Percentiles rank a stretch among this genome's conserved stretches.
phyloP scores from a whole-genome alignment of 2,113 vertebrate genomes.

The Entelurus aequoreus region DNA sequence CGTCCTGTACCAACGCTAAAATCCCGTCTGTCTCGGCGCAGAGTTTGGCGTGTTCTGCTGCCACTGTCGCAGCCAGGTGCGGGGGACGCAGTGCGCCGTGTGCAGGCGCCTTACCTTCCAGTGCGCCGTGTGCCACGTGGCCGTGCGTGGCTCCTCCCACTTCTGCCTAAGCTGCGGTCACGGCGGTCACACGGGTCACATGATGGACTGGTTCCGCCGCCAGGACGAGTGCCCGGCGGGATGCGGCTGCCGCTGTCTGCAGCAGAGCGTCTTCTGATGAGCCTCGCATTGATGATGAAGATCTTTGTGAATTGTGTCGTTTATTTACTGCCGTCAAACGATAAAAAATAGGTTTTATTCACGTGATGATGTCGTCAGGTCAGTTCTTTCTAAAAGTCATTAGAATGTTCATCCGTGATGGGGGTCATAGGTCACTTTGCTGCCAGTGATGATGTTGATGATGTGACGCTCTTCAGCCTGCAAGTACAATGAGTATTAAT shows the following conservation, averaged over 20 bases:
- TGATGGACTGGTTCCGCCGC: slow-evolving; percentile 97
- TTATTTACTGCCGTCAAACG: no score
- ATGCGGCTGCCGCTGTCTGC: slow-evolving; percentile 91
- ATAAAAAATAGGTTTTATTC: no score
- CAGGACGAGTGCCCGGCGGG: slow-evolving; percentile 95
- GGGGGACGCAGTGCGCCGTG: slow-evolving; percentile 87
- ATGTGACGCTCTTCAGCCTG: slow-evolving; percentile 4
- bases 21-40: slow-evolving; percentile 37
- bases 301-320: no score
- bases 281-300: not conserved
- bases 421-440: no score
- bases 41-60: slow-evolving; percentile 96
- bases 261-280: slow-evolving; percentile 90
- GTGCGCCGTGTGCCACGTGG: slow-evolving; percentile 95
- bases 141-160: slow-evolving; percentile 91
- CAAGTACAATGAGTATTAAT: not conserved
- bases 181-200: slow-evolving; percentile 92
- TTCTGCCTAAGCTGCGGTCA: slow-evolving; percentile 97
- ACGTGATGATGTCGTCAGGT: no score
- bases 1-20: no score
- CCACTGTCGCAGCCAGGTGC: slow-evolving; percentile 90
- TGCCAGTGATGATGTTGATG: not conserved
- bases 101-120: slow-evolving; percentile 96
- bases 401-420: no score
- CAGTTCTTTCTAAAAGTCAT: no score